phyloP scores from a whole-genome alignment of 2,888 invertebrate genomes.

The Orthosia cruda region DNA sequence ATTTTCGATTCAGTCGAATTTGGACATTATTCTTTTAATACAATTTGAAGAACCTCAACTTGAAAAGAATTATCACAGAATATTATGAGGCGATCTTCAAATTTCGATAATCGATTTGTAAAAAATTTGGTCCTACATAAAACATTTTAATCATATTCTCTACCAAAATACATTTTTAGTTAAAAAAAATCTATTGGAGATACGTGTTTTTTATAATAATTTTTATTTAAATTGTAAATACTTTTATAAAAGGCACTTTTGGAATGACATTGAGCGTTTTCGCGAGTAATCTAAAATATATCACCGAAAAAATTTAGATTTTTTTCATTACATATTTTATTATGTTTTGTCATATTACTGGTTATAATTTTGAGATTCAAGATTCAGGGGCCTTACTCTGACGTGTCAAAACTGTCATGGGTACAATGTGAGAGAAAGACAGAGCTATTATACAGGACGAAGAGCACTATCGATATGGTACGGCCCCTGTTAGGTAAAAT shows the following conservation, averaged over 20 bases:
- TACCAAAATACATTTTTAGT: slow-evolving; percentile 72
- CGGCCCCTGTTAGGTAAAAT: slow-evolving; percentile 51
- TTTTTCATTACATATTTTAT: slow-evolving; percentile 61
- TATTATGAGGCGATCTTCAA: slow-evolving; percentile 89
- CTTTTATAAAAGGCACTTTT: slow-evolving; percentile 82
- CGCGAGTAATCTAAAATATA: slow-evolving; percentile 72
- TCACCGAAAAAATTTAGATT: slow-evolving; percentile 74
- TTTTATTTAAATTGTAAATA: slow-evolving; percentile 60
- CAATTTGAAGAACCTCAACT: slow-evolving; percentile 90
- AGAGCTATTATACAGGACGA: too few species aligned
- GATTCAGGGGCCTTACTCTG: slow-evolving; percentile 41
- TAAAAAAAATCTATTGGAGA: slow-evolving; percentile 76
- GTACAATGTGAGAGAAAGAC: too few species aligned
- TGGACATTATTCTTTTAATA: slow-evolving; percentile 61
- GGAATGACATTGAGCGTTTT: slow-evolving; percentile 89
- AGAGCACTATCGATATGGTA: too few species aligned
- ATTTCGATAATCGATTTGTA: slow-evolving; percentile 69
- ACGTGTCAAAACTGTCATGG: too few species aligned
- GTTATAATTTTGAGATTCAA: slow-evolving; percentile 79
- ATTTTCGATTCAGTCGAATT: slow-evolving; percentile 74
- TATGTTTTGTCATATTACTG: slow-evolving; percentile 71
- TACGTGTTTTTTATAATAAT: slow-evolving; percentile 51
- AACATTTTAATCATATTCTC: slow-evolving; percentile 65
- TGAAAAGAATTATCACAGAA: slow-evolving; percentile 91
- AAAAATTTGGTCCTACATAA: slow-evolving; percentile 68